Percentiles rank a stretch among this genome's conserved stretches.
Conservation (phyloP, 1,140 invertebrate genomes). For the Potamilus streckersoni region DNA sequence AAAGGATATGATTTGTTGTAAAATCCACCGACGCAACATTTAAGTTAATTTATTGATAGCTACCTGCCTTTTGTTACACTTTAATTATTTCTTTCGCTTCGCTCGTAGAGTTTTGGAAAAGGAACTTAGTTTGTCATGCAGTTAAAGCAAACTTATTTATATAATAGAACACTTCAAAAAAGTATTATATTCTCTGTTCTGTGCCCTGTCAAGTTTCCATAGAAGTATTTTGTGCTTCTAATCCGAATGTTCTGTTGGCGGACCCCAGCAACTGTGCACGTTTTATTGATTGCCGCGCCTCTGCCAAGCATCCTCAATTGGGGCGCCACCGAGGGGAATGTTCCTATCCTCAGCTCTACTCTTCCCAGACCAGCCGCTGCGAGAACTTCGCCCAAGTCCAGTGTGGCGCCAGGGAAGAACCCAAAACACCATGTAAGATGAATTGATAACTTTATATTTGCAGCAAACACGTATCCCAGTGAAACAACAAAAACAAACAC, state of each 20-base stretch:
- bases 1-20: too few relatives aligned
- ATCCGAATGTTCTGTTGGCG: conserved; percentile 35
- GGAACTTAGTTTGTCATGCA: too few relatives aligned
- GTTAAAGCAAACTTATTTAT: too few relatives aligned
- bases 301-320: conserved; percentile 24
- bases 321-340: conserved; percentile 48
- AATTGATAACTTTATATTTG: too few relatives aligned
- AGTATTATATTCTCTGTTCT: background rate
- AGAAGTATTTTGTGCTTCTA: conserved; percentile 45
- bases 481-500: too few relatives aligned
- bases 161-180: background rate
- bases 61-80: too few relatives aligned
- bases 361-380: conserved; percentile 32
- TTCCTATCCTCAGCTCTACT: conserved; percentile 50
- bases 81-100: too few relatives aligned
- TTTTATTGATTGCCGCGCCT: conserved; percentile 41
- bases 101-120: too few relatives aligned
- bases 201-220: conserved; percentile 40
- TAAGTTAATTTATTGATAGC: too few relatives aligned
- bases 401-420: conserved; percentile 45
- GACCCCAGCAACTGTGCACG: conserved; percentile 47
- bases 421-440: conserved; percentile 46
- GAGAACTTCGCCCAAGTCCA: conserved; percentile 44
- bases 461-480: too few relatives aligned
- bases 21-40: too few relatives aligned